Percentiles rank a stretch among this genome's conserved stretches.
These are phyloP conservation scores for Drosophila kurseongensis DNA, from an alignment of 1,140 invertebrate species.

Conservation along the genomic window DNA sequence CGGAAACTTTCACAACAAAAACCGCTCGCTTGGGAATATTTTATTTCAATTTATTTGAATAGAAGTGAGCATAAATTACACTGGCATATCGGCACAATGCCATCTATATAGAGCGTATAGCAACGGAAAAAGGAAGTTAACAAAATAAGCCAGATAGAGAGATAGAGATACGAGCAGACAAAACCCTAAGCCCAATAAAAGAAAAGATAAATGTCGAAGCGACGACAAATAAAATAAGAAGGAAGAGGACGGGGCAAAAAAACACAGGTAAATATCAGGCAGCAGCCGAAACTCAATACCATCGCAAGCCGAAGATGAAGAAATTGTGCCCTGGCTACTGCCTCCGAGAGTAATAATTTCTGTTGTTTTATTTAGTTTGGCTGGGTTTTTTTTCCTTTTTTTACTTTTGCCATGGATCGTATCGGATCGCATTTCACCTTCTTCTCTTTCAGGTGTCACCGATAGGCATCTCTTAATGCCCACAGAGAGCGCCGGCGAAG, in stretches of 20 bases:
- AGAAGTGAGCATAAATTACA: constrained; percentile 72
- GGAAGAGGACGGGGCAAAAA: constrained; percentile 7
- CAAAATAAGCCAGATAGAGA: constrained; percentile 81
- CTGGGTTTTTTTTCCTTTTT: constrained; percentile 14
- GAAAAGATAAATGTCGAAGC: constrained; percentile 77
- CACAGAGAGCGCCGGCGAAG: constrained; percentile 60
- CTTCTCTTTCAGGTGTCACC: constrained; percentile 83
- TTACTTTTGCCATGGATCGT: constrained; percentile 63
- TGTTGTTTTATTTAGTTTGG: constrained; percentile 37
- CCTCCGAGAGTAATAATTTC: constrained; percentile 69
- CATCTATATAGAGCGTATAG: constrained; percentile 75
- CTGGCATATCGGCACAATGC: constrained; percentile 63
- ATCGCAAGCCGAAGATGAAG: constrained; percentile 34
- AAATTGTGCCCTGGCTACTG: constrained; percentile 48
- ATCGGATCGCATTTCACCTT: constrained; percentile 84
- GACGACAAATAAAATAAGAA: constrained; percentile 38
- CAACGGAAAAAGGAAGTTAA: constrained; percentile 80
- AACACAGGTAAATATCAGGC: constrained; percentile 44
- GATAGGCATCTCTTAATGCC: constrained; percentile 83
- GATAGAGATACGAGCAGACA: constrained; percentile 68
- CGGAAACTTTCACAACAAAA: constrained; percentile 44
- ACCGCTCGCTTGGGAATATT: constrained; percentile 51
- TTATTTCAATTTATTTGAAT: constrained; percentile 78
- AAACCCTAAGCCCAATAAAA: constrained; percentile 73
- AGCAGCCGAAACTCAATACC: constrained; percentile 46